Conservation (phyloP, 2,113 vertebrate species). For the Syngnathus floridae region DNA sequence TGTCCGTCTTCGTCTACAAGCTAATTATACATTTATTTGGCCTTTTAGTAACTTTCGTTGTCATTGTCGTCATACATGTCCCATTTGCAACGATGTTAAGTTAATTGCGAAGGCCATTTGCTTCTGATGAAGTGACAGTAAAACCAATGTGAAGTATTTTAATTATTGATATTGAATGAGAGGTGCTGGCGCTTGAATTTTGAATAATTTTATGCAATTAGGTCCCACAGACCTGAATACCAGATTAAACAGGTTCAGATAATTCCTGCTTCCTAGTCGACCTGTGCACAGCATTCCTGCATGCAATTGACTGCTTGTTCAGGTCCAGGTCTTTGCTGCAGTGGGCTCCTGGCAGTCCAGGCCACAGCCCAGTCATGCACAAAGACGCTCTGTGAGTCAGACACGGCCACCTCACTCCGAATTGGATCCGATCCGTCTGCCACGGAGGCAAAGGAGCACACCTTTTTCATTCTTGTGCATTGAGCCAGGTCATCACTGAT, state of each 20-base stretch:
- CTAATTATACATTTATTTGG: background rate
- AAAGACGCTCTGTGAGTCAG: constrained; percentile 64
- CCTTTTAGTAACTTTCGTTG: background rate
- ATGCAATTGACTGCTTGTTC: constrained; percentile 49
- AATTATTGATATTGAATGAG: background rate
- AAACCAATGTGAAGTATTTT: background rate
- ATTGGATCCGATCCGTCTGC: constrained; percentile 31
- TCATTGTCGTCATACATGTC: background rate
- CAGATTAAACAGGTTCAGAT: background rate
- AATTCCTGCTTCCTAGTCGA: constrained; percentile 1
- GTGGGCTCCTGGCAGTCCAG: constrained; percentile 37
- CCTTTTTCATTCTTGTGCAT: constrained; percentile 19
- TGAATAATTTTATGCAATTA: background rate
- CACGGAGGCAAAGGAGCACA: constrained; percentile 41
- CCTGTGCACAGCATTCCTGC: constrained; percentile 42
- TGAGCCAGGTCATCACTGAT: constrained; percentile 17
- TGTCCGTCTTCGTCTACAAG: background rate
- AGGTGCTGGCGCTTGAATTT: background rate
- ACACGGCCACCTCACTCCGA: constrained; percentile 20
- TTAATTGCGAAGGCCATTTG: background rate
- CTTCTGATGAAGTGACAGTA: background rate
- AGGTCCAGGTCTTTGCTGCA: constrained; percentile 35
- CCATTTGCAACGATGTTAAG: background rate
- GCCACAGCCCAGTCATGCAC: constrained; percentile 39
- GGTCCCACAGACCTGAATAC: background rate